These are phyloP conservation scores for Coleophora flavipennella DNA, from an alignment of 2,888 invertebrate genomes.

Conservation along the genomic window DNA sequence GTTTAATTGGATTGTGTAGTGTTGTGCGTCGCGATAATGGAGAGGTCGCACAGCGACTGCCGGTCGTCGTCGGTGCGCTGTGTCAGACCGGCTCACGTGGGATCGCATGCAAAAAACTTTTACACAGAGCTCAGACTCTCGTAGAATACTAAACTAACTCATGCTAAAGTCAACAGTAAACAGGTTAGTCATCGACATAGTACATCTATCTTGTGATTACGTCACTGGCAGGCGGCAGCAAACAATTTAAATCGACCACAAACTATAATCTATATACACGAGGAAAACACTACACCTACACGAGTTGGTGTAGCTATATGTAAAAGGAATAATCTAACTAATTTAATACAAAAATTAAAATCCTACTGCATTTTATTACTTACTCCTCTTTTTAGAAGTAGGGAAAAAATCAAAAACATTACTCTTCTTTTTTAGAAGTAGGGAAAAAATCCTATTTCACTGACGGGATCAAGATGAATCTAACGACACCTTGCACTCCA, in stretches of 20 bases:
- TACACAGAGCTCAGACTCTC: constrained; percentile 45
- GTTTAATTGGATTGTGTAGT: constrained; percentile 40
- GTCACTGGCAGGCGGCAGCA: neutral
- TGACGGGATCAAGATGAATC: too few species aligned
- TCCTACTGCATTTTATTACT: too few species aligned
- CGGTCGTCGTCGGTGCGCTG: constrained; percentile 27
- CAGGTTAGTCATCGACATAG: constrained; percentile 17
- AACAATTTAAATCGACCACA: neutral
- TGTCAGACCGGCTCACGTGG: constrained; percentile 61
- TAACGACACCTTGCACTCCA: too few species aligned
- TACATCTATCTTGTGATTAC: neutral
- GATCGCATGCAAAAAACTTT: constrained; percentile 60
- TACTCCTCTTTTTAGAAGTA: too few species aligned
- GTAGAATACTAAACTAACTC: constrained; percentile 30
- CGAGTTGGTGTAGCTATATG: too few species aligned
- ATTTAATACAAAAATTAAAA: too few species aligned
- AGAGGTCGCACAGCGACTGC: constrained; percentile 61
- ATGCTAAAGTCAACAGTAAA: constrained; percentile 9
- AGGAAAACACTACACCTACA: too few species aligned
- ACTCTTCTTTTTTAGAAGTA: too few species aligned
- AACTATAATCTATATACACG: neutral
- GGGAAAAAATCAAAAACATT: too few species aligned
- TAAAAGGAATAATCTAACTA: too few species aligned
- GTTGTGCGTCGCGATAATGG: constrained; percentile 54
- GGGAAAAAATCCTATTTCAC: too few species aligned